Percentiles rank a stretch among this genome's conserved stretches.
phyloP scores from a whole-genome alignment of 2,797 vertebrate species.

The Argentina silus region DNA sequence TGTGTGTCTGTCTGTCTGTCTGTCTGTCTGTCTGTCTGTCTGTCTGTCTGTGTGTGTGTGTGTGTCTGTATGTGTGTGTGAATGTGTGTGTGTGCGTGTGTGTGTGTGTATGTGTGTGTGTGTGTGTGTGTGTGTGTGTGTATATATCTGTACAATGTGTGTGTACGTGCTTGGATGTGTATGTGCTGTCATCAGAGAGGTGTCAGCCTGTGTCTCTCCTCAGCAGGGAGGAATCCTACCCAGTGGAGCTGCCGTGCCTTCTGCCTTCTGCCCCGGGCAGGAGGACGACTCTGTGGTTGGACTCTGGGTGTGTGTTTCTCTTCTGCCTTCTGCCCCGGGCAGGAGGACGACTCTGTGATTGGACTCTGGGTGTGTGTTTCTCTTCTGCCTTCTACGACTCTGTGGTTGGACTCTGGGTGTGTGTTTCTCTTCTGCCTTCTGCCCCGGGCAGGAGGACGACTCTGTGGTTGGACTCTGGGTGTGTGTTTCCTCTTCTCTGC shows the following conservation, averaged over 20 bases:
- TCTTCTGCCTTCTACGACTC: too few species aligned
- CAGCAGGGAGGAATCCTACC: slow-evolving; percentile 45
- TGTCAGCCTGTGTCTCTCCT: neutral
- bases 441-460: neutral
- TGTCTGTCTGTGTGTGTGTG: slow-evolving; percentile 6
- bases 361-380: too few species aligned
- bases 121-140: slow-evolving; percentile 9
- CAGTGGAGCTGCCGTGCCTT: slow-evolving; percentile 36
- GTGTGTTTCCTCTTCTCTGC: neutral
- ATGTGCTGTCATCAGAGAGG: slow-evolving; percentile 3
- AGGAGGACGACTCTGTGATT: too few species aligned
- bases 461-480: too few species aligned
- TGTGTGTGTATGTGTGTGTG: neutral
- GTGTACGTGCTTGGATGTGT: neutral
- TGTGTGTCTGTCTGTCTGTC: slow-evolving; percentile 18
- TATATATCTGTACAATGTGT: neutral
- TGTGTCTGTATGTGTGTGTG: slow-evolving; percentile 7
- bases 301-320: slow-evolving; percentile 46
- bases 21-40: neutral
- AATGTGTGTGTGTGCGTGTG: neutral
- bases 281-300: neutral
- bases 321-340: too few species aligned
- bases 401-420: too few species aligned
- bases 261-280: slow-evolving; percentile 4
- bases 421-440: slow-evolving; percentile 37